phyloP scores from a whole-genome alignment of 2,113 vertebrate species.

The Gavia stellata region DNA sequence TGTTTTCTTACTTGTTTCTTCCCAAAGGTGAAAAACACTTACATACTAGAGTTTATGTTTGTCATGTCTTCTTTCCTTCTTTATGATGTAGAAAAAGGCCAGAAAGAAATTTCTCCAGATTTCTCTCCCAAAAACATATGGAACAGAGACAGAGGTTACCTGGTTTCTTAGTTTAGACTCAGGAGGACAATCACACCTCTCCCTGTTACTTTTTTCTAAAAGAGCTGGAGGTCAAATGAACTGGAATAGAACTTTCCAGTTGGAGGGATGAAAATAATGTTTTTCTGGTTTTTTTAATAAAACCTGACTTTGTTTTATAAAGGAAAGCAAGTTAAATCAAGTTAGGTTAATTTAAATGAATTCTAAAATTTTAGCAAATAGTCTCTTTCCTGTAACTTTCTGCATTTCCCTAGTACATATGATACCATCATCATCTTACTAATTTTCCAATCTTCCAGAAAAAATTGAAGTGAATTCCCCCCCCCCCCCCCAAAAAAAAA shows the following conservation, averaged over 20 bases:
- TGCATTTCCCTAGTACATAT: background rate
- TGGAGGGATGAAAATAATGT: background rate
- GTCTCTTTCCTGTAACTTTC: background rate
- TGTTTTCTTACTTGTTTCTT: background rate
- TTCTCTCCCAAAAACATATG: background rate
- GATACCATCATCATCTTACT: background rate
- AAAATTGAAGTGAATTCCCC: background rate
- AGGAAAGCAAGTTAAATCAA: background rate
- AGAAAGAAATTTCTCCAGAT: background rate
- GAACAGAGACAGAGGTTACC: background rate
- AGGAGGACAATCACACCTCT: background rate
- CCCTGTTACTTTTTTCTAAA: background rate
- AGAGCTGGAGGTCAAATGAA: background rate
- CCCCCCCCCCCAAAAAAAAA: background rate
- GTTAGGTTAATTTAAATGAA: background rate
- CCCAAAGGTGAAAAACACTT: background rate
- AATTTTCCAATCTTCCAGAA: background rate
- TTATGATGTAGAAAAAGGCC: background rate
- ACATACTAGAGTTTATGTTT: background rate
- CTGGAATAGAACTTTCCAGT: background rate
- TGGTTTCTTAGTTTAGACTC: background rate
- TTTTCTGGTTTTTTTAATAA: background rate
- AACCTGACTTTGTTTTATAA: background rate
- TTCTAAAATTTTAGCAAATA: background rate
- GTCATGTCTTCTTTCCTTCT: background rate